Evolutionary conservation across 2,113 vertebrate genomes (phyloP), one percentile per base, ranked within the genome.

Genomic region (Poecilia latipinna): DNA sequence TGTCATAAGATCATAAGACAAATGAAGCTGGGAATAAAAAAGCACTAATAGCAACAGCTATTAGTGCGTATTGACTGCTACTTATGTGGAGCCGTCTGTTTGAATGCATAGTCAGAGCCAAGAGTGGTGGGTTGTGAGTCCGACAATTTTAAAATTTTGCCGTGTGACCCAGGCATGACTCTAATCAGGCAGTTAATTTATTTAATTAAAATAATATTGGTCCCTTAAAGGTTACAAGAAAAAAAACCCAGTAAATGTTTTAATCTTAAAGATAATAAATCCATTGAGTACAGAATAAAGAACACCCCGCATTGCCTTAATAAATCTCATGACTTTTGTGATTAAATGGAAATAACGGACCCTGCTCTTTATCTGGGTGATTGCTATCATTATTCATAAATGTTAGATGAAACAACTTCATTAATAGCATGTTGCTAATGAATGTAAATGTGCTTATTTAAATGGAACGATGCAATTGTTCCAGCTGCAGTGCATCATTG

Each of bases 361-460:
- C 28, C 19, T n/a, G n/a, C 3, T 0, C 32, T 35, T 39, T 39
- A 61, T 69, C 71, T 33, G 42, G n/a, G 39, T 72, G 77, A 77
- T 79, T 71, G 68, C 15, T 24, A 4, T 74, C 64, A 72, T 69
- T 28, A 75, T 4, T n/a, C n/a, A 63, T 37, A 28, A 57, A 44
- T 78, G 33, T 74, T 69, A 31, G 68, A 69, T 65, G 24, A 68
- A 80, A 65, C 26, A 35, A 22, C 67, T 39, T 70, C 63, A 74
- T 77, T 24, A 61, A 79, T 67, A 67, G 24, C 31, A 2, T 22
- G 54, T 28, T 24, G 44, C 22, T 71, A 71, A 86, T 78, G 64
- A 62, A 80, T 82, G 74, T 57, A 70, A 82, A 80, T 80, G 24
- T 72, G 39, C 35, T 71, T 73, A 42, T 80, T 76, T 85, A 61